A percentile compares a stretch with the other conserved stretches of the same genome.
Conservation (phyloP, 2,888 invertebrate genomes). For the Nasonia oneida region DNA sequence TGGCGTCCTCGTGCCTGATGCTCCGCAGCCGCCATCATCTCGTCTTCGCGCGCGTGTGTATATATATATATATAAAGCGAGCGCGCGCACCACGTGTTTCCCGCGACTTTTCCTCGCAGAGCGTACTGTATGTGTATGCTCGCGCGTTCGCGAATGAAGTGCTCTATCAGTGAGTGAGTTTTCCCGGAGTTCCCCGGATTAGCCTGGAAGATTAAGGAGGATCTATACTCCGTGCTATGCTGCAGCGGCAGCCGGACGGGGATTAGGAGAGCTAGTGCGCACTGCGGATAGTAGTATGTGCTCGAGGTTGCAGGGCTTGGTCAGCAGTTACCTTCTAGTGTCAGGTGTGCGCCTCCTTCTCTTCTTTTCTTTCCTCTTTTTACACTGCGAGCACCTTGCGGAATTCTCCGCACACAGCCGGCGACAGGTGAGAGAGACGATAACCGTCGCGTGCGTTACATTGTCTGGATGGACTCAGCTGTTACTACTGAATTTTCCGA, state of each 20-base stretch:
- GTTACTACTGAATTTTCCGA: constrained; percentile 7
- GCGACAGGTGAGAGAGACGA: not conserved
- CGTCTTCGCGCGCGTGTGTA: not conserved
- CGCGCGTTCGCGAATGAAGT: not conserved
- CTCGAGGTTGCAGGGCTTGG: constrained; percentile 74
- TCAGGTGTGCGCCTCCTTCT: constrained; percentile 71
- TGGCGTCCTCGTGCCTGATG: not conserved
- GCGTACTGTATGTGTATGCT: not conserved
- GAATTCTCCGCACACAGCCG: not conserved
- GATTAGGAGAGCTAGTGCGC: not conserved
- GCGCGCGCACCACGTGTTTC: constrained; percentile 8
- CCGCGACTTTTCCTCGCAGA: constrained; percentile 8
- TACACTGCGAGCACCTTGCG: constrained; percentile 25
- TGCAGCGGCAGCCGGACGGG: not conserved
- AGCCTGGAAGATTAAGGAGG: constrained; percentile 17
- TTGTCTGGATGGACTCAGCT: not conserved
- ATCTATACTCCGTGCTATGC: not conserved
- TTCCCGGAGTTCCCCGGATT: not conserved
- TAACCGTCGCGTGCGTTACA: not conserved
- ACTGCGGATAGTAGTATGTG: constrained; percentile 67
- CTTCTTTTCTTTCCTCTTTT: constrained; percentile 9
- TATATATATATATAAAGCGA: too few relatives aligned
- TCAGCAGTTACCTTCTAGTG: constrained; percentile 73
- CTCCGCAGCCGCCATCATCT: constrained; percentile 19
- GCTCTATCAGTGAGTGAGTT: not conserved